Evolutionary conservation across 2,888 invertebrate species (phyloP).

Genomic region (Mythimna impura): DNA sequence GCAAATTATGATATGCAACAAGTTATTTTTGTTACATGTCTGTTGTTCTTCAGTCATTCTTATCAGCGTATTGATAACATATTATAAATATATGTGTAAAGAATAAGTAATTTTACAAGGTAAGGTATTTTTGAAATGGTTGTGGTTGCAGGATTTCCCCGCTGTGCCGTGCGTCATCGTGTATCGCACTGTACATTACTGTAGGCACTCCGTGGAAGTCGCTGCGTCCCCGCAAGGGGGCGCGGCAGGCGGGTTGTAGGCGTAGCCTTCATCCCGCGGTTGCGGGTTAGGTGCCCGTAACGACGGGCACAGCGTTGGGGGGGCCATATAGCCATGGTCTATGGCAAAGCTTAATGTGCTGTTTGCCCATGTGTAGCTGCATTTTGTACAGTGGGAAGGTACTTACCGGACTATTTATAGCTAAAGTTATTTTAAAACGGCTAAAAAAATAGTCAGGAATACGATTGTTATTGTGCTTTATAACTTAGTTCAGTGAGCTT

Average conservation of each 20-base stretch:
- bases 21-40: conserved; percentile 14
- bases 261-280: no score
- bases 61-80: conserved; percentile 39
- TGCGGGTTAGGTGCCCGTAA: no score
- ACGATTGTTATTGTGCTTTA: conserved; percentile 1
- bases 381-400: no score
- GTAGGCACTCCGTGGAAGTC: conserved; percentile 23
- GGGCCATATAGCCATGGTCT: no score
- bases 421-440: conserved; percentile 42
- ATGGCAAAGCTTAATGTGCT: no score
- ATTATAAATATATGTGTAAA: conserved; percentile 24
- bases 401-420: conserved; percentile 41
- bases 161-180: conserved; percentile 39
- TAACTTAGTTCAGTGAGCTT: conserved; percentile 3
- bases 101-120: conserved; percentile 4
- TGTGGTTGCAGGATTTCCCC: conserved; percentile 53
- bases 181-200: conserved; percentile 17
- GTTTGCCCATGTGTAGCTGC: no score
- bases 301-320: no score
- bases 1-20: conserved; percentile 11
- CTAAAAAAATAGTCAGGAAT: conserved; percentile 25
- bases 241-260: no score
- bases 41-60: conserved; percentile 6
- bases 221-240: no score
- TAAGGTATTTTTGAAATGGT: conserved; percentile 24